A percentile compares a stretch with the other conserved stretches of the same genome.
Evolutionary conservation across 2,113 vertebrate species (phyloP).

Genomic region (Trematomus loennbergii): DNA sequence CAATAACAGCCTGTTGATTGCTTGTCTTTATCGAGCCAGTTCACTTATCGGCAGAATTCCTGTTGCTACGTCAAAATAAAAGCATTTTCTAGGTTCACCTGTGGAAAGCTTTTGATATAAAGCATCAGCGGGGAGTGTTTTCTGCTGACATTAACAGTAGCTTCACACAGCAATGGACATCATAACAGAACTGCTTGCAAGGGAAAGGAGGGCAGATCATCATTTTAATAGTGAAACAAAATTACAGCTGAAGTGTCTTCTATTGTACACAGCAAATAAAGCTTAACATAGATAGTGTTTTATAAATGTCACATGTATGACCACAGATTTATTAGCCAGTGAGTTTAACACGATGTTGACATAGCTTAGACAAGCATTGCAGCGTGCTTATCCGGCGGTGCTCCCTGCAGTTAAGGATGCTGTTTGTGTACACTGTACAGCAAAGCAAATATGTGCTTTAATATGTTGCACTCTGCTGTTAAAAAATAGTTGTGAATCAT

Average conservation of each 20-base stretch:
- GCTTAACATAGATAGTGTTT: background rate
- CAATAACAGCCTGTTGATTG: background rate
- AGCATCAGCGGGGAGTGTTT: background rate
- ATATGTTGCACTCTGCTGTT: background rate
- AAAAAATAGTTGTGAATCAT: conserved; percentile 12
- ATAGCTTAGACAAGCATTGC: background rate
- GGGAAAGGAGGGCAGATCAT: background rate
- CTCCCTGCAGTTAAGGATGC: background rate
- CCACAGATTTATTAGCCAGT: background rate
- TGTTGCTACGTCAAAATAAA: conserved; percentile 10
- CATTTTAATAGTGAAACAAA: conserved; percentile 14
- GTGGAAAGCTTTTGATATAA: conserved; percentile 19
- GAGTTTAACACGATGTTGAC: conserved; percentile 2
- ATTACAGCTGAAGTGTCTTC: background rate
- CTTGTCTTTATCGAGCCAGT: conserved; percentile 16
- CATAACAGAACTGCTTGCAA: background rate
- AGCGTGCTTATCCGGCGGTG: background rate
- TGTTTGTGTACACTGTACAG: background rate
- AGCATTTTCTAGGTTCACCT: conserved; percentile 3
- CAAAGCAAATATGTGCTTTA: background rate
- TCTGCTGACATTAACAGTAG: conserved; percentile 8
- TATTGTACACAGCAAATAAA: no score
- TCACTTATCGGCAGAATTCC: conserved; percentile 6
- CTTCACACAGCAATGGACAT: conserved; percentile 4
- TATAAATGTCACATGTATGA: background rate